phyloP scores from a whole-genome alignment of 2,888 invertebrate species.

The Chrysolina americana region DNA sequence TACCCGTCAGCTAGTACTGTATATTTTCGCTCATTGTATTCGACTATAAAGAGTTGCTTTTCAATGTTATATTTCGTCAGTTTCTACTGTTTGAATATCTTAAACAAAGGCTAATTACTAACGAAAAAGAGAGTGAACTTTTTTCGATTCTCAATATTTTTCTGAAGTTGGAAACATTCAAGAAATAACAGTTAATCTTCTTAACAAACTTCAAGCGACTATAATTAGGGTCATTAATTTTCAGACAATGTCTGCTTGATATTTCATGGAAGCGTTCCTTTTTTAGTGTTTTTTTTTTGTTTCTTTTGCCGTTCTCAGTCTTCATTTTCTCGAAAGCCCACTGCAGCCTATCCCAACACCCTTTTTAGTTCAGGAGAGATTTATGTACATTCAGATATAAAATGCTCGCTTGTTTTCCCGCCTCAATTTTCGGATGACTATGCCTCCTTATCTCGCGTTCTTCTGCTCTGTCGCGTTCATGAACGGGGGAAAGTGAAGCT shows the following conservation, averaged over 20 bases:
- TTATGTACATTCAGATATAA: constrained; percentile 64
- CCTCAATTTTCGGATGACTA: constrained; percentile 48
- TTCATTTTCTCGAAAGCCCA: constrained; percentile 22
- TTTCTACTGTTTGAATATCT: no score
- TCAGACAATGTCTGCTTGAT: constrained; percentile 3
- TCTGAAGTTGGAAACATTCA: neutral
- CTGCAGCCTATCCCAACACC: constrained; percentile 38
- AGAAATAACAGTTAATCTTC: constrained; percentile 1
- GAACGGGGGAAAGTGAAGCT: constrained; percentile 33
- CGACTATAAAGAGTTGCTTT: no score
- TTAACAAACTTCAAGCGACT: constrained; percentile 10
- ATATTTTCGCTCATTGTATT: no score
- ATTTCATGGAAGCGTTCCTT: constrained; percentile 6
- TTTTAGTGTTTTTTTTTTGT: constrained; percentile 16
- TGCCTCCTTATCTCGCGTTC: constrained; percentile 46
- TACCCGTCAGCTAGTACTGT: no score
- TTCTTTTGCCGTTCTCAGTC: neutral
- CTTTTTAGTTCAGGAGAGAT: constrained; percentile 55
- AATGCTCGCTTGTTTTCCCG: constrained; percentile 62
- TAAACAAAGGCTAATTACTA: no score
- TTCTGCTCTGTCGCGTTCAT: constrained; percentile 45
- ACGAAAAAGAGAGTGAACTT: neutral
- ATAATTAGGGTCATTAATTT: constrained; percentile 12
- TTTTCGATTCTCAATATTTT: neutral
- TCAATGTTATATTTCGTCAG: no score